These are phyloP conservation scores for Parapsyche elsis DNA, from an alignment of 1,140 invertebrate genomes.

Conservation along the genomic window DNA sequence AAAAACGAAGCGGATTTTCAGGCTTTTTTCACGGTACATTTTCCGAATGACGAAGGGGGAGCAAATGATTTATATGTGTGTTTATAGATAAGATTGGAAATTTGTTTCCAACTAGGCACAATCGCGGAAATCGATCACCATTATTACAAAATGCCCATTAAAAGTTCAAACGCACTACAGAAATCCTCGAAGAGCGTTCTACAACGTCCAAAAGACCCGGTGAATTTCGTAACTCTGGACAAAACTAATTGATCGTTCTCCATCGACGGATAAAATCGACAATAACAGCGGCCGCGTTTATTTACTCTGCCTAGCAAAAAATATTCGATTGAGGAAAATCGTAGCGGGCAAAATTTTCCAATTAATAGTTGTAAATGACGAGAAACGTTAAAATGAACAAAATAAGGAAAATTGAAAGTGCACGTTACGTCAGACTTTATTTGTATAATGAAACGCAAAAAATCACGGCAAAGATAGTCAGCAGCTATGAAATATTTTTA, in stretches of 20 bases:
- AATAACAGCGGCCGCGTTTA: too few relatives aligned
- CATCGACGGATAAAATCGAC: background rate
- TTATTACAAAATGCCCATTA: slow-evolving; percentile 42
- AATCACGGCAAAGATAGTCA: too few relatives aligned
- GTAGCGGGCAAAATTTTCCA: too few relatives aligned
- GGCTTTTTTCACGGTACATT: slow-evolving; percentile 14
- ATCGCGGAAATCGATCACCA: slow-evolving; percentile 19
- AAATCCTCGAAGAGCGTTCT: background rate
- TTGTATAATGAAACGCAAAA: too few relatives aligned
- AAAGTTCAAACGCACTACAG: slow-evolving; percentile 44
- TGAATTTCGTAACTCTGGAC: background rate
- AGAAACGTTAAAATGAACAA: too few relatives aligned
- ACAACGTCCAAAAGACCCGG: background rate
- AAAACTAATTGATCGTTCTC: background rate
- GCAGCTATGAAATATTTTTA: background rate
- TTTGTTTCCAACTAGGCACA: background rate
- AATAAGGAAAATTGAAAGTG: too few relatives aligned
- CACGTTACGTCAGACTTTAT: too few relatives aligned
- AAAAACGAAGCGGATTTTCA: slow-evolving; percentile 38
- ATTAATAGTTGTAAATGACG: too few relatives aligned
- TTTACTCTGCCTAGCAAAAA: too few relatives aligned
- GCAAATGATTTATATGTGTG: slow-evolving; percentile 20
- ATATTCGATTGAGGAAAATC: too few relatives aligned
- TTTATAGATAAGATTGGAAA: slow-evolving; percentile 30
- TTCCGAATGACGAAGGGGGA: background rate